Evolutionary conservation across 2,113 vertebrate species (phyloP).

Genomic region (Carassius auratus): DNA sequence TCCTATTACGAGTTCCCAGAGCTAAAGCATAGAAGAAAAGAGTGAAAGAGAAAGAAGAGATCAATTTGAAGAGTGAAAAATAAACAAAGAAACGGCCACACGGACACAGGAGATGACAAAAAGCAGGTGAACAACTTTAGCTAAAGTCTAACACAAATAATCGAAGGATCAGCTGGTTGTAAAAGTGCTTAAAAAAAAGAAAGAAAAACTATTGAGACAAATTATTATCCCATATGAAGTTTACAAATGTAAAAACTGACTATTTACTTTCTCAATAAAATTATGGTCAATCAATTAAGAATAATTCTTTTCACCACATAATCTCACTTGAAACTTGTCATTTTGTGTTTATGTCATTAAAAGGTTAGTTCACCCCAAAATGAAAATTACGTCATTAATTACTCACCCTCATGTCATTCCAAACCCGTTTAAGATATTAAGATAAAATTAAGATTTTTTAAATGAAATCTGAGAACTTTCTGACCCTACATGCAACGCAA

Average conservation of each 20-base stretch:
- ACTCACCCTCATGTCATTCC: too few species aligned
- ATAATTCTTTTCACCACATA: not conserved
- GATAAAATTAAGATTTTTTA: too few species aligned
- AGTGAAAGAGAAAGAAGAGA: not conserved
- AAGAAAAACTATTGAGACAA: too few species aligned
- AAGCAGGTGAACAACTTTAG: not conserved
- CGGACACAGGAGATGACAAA: not conserved
- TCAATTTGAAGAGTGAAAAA: not conserved
- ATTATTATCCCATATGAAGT: too few species aligned
- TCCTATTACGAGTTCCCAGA: constrained; percentile 38
- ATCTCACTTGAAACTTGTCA: not conserved
- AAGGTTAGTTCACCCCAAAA: too few species aligned
- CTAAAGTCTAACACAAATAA: not conserved
- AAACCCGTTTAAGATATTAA: too few species aligned
- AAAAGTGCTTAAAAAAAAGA: not conserved
- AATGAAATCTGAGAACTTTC: too few species aligned
- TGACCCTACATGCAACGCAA: too few species aligned
- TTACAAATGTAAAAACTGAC: not conserved
- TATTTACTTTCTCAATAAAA: not conserved
- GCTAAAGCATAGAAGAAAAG: not conserved
- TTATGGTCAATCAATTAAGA: not conserved
- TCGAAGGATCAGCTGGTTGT: not conserved
- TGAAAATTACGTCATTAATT: too few species aligned
- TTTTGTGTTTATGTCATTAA: not conserved
- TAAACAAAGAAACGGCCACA: not conserved